phyloP scores from a whole-genome alignment of 2,113 vertebrate species.

The Oenanthe melanoleuca region DNA sequence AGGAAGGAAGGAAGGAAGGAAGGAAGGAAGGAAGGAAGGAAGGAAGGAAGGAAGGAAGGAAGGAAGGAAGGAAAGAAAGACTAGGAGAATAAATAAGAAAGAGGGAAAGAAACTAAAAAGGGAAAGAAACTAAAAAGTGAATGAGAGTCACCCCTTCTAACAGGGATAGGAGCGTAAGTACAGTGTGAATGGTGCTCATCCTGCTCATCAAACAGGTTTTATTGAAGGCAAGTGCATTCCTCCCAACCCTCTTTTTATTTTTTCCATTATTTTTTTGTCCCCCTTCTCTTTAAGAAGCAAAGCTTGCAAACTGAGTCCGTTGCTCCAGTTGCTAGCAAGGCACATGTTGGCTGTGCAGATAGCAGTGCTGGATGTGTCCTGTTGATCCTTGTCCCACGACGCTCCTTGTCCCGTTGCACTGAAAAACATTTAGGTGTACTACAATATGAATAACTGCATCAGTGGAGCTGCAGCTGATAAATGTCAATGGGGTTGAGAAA shows the following conservation, averaged over 20 bases:
- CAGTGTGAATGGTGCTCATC: not conserved
- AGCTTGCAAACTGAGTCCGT: not conserved
- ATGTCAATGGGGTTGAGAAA: accelerated
- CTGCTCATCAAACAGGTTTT: not conserved
- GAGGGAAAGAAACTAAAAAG: not conserved
- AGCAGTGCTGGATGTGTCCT: not conserved
- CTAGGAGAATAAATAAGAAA: not conserved
- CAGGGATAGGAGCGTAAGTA: accelerated
- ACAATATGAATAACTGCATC: not conserved
- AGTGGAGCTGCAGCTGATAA: accelerated
- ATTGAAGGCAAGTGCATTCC: not conserved
- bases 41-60: too few relatives aligned
- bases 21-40: too few relatives aligned
- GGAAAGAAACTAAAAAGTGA: too few relatives aligned
- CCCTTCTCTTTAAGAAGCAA: not conserved
- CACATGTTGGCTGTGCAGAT: accelerated
- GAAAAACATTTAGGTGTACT: not conserved
- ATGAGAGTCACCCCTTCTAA: not conserved
- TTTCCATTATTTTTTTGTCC: not conserved
- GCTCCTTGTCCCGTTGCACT: accelerated
- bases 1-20: too few relatives aligned
- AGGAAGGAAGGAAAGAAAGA: too few relatives aligned
- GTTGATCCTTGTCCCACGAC: not conserved
- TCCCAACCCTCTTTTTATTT: accelerated
- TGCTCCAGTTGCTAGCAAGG: too few relatives aligned